phyloP scores from a whole-genome alignment of 1,140 invertebrate species.

The Sarcophaga bullata region DNA sequence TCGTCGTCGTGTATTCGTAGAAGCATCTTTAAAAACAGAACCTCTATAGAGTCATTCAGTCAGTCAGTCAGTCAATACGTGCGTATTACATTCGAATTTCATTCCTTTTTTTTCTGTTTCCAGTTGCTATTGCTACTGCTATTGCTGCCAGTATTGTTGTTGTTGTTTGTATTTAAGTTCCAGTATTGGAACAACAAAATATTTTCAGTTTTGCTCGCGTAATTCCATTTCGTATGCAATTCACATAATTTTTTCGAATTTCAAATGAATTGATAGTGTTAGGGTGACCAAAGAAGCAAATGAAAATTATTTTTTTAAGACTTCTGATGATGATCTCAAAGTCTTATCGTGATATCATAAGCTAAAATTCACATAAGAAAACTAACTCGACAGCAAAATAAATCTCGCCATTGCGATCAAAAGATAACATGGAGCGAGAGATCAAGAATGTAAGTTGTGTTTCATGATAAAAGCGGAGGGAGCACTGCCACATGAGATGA shows the following conservation, averaged over 20 bases:
- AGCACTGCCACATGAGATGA: too few species aligned
- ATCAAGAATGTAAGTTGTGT: too few species aligned
- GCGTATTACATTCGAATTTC: constrained; percentile 8
- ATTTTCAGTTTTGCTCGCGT: not conserved
- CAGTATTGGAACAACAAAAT: not conserved
- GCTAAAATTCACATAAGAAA: too few species aligned
- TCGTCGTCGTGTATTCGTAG: not conserved
- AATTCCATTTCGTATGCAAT: not conserved
- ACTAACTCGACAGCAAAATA: too few species aligned
- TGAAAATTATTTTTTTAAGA: too few species aligned
- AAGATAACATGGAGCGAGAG: too few species aligned
- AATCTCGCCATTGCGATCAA: too few species aligned
- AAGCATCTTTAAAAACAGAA: not conserved
- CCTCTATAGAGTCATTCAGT: not conserved
- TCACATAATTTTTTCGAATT: constrained; percentile 17
- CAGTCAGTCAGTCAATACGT: constrained; percentile 22
- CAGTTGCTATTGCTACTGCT: not conserved
- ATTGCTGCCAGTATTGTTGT: not conserved
- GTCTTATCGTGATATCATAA: too few species aligned
- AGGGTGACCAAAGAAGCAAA: not conserved
- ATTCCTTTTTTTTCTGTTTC: too few species aligned
- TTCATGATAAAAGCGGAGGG: too few species aligned
- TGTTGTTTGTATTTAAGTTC: not conserved
- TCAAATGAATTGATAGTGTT: not conserved
- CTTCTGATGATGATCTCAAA: too few species aligned